Percentiles rank a stretch among this genome's conserved stretches.
phyloP scores from a whole-genome alignment of 2,797 vertebrate genomes.

The Leuciscus waleckii region DNA sequence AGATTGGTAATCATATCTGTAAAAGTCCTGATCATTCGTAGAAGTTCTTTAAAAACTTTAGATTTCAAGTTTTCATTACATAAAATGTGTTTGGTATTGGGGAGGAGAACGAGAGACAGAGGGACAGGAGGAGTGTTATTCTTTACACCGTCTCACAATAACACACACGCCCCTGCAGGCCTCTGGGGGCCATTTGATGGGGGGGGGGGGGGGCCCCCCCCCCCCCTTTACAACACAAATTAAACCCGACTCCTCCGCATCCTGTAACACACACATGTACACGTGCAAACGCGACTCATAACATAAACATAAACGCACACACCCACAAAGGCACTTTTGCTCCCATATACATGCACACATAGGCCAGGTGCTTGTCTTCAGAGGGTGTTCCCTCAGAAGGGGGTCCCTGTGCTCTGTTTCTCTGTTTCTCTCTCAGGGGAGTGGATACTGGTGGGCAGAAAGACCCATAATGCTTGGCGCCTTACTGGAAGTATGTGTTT shows the following conservation, averaged over 20 bases:
- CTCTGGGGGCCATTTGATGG: slow-evolving; percentile 35
- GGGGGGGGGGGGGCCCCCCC: slow-evolving; percentile 7
- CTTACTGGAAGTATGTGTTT: slow-evolving; percentile 73
- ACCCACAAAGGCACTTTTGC: slow-evolving; percentile 19
- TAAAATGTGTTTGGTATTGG: background rate
- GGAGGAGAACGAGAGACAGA: background rate
- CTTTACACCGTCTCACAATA: slow-evolving; percentile 42
- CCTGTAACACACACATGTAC: slow-evolving; percentile 67
- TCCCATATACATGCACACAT: background rate
- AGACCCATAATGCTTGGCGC: slow-evolving; percentile 21
- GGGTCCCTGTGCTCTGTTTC: slow-evolving; percentile 56
- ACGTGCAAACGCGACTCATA: slow-evolving; percentile 41
- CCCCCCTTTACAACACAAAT: too few relatives aligned
- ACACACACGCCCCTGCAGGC: slow-evolving; percentile 44
- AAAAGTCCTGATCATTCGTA: background rate
- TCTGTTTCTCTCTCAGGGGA: slow-evolving; percentile 52
- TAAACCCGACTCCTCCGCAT: slow-evolving; percentile 62
- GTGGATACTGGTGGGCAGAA: slow-evolving; percentile 25
- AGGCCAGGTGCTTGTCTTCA: slow-evolving; percentile 52
- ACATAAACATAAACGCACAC: slow-evolving; percentile 35
- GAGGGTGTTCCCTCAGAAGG: slow-evolving; percentile 51
- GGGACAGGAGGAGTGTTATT: slow-evolving; percentile 55
- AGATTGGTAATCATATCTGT: background rate
- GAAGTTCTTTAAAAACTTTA: background rate
- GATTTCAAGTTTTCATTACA: background rate